These are phyloP conservation scores for Corythornis cristatus DNA, from an alignment of 2,113 vertebrate genomes.

Conservation along the genomic window DNA sequence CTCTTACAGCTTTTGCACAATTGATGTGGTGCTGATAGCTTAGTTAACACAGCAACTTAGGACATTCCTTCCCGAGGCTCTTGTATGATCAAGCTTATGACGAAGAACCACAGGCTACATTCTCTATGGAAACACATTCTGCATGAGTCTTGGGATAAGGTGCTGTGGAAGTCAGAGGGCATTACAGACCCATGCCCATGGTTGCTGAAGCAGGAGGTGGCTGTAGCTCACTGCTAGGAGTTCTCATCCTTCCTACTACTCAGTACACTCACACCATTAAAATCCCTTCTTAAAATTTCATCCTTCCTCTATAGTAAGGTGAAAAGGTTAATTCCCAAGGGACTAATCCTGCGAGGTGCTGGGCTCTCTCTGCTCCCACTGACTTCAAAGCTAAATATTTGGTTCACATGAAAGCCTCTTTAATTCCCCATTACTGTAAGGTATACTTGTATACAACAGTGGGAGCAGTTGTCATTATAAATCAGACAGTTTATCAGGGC, in stretches of 20 bases:
- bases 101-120: background rate
- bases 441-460: conserved; percentile 71
- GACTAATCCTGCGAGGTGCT: conserved; percentile 61
- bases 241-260: background rate
- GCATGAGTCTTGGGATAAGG: background rate
- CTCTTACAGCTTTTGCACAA: background rate
- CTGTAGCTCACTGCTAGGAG: background rate
- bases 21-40: background rate
- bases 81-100: background rate
- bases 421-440: conserved; percentile 73
- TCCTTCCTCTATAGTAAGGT: conserved; percentile 49
- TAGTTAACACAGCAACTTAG: background rate
- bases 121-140: background rate
- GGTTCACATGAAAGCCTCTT: conserved; percentile 72
- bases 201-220: background rate
- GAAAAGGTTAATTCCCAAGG: conserved; percentile 70
- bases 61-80: background rate
- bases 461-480: conserved; percentile 66
- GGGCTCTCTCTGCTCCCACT: conserved; percentile 27
- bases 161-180: background rate
- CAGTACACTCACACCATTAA: background rate
- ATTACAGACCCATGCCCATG: background rate
- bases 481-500: conserved; percentile 52
- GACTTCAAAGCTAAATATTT: conserved; percentile 72
- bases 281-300: conserved; percentile 41